phyloP scores from a whole-genome alignment of 2,113 vertebrate species.

The Eulacestoma nigropectus region DNA sequence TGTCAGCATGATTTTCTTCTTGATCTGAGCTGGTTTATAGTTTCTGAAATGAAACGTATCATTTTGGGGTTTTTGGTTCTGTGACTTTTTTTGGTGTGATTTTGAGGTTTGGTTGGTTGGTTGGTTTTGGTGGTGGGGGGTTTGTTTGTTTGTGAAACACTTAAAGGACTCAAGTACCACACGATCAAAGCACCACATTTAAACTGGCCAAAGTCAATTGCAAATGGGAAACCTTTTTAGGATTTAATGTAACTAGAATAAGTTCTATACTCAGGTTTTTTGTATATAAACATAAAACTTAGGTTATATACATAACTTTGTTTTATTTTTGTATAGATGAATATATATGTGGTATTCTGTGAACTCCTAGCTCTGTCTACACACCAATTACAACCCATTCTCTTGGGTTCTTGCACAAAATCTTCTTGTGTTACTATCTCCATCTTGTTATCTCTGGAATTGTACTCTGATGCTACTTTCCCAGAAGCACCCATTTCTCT shows the following conservation, averaged over 20 bases:
- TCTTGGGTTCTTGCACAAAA: background rate
- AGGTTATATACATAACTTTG: background rate
- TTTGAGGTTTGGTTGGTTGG: background rate
- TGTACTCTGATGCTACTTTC: background rate
- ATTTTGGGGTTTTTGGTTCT: rapidly evolving
- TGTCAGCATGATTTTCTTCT: background rate
- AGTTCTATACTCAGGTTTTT: background rate
- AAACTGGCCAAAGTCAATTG: background rate
- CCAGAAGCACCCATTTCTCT: background rate
- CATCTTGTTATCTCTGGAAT: background rate
- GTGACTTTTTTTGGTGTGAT: background rate
- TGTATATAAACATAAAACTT: background rate
- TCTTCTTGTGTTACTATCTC: background rate
- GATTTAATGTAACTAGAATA: background rate
- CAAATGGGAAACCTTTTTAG: background rate
- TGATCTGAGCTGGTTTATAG: background rate
- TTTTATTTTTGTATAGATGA: background rate
- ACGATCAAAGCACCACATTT: background rate
- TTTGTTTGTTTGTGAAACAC: background rate
- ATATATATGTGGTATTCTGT: background rate
- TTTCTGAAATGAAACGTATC: background rate
- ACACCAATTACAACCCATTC: background rate
- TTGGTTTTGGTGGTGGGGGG: background rate
- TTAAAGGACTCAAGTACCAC: background rate
- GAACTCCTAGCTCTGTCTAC: background rate